These are phyloP conservation scores for Sphaerophoria taeniata DNA, from an alignment of 2,888 invertebrate species.

Conservation along the genomic window DNA sequence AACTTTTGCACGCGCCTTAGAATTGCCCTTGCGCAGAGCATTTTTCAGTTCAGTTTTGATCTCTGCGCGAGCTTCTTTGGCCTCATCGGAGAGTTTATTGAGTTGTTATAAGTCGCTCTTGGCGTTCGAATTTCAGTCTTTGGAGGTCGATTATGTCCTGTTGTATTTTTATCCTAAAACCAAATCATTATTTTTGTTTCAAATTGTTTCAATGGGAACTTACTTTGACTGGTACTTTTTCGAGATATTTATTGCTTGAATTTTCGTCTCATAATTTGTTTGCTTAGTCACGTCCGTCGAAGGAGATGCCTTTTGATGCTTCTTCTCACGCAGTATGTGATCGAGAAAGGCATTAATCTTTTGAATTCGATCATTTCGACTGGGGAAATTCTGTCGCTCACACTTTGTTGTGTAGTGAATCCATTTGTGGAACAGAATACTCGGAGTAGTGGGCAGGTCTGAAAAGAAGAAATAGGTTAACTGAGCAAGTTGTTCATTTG, in stretches of 20 bases:
- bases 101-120: slow-evolving; percentile 88
- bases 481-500: too few species aligned
- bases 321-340: slow-evolving; percentile 80
- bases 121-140: slow-evolving; percentile 88
- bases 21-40: slow-evolving; percentile 85
- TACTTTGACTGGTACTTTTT: slow-evolving; percentile 82
- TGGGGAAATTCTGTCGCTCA: slow-evolving; percentile 78
- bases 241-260: slow-evolving; percentile 73
- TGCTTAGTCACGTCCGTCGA: slow-evolving; percentile 26
- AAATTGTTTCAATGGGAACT: slow-evolving; percentile 33
- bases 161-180: slow-evolving; percentile 87
- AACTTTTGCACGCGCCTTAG: slow-evolving; percentile 84
- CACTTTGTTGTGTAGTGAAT: slow-evolving; percentile 81
- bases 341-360: slow-evolving; percentile 82
- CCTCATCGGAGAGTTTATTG: slow-evolving; percentile 87
- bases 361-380: slow-evolving; percentile 78
- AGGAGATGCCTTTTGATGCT: slow-evolving; percentile 4
- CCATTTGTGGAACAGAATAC: slow-evolving; percentile 82
- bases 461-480: too few species aligned
- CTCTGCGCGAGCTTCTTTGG: slow-evolving; percentile 85
- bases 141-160: slow-evolving; percentile 89
- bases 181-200: neutral
- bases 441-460: too few species aligned
- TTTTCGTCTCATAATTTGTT: slow-evolving; percentile 27
- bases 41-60: slow-evolving; percentile 85